Base-by-base conservation (phyloP, 2,888 invertebrate species). In the Himalopsyche tibetana region DNA sequence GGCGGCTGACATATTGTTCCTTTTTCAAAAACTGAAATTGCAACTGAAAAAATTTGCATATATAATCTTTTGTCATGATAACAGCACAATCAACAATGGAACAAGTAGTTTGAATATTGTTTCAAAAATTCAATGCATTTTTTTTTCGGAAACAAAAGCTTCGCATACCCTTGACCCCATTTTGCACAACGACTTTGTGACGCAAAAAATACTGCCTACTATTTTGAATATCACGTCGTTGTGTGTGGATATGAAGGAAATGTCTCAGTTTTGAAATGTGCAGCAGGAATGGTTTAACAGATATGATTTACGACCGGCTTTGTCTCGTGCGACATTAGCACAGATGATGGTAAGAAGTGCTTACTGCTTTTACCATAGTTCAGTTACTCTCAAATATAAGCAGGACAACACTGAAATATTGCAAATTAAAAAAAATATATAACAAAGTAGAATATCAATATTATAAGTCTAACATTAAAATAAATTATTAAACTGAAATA, bases 301-400 rank as follows among this genome's bases (percentile, higher is more conserved):
- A 74, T 74, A 74, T 74, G 74, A 74, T 74, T 74, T 74, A 74
- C 36, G 19, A 36, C 15, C 36, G 11, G 74, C 74, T 74, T 74
- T 74, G 74, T 74, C 74, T 74, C 74, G 74, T 74, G 74, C 74
- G 74, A 74, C 74, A 74, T 74, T 74, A 74, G 38, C 74, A 74
- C 74, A 74, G 74, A 74, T 36, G 74, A 74, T 36, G 36, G 74
- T 74, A 74, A 74, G 74, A 74, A 74, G 74, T 74, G 74, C 74
- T 74, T 74, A 74, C 74, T 38, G 74, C 74, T 74, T 74, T 36
- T 74, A 74, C 74, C 38, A 38, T 74, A 69, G 15, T 3, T 38
- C 74, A 74, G 74, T 5, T 11, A 74, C 15, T 5, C 36, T 74
- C 74, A 74, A 74, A 74, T 36, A 28, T 63, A 15, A 51, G 51